Conservation (phyloP, 2,113 vertebrate genomes). For the Mirounga angustirostris region DNA sequence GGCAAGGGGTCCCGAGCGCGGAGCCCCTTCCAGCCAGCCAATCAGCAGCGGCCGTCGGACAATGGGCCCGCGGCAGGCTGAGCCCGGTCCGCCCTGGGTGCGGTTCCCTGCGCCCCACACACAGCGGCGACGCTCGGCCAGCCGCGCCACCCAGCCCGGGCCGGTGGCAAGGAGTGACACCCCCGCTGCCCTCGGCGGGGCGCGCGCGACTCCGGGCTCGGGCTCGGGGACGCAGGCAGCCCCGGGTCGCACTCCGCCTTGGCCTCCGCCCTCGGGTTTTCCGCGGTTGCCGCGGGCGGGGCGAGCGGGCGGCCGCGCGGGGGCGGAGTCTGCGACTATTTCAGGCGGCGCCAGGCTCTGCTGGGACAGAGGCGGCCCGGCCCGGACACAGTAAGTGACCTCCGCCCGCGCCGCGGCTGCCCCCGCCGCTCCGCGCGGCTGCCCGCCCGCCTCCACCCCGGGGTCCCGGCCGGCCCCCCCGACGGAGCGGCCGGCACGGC, state of each 20-base stretch:
- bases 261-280: constrained; percentile 65
- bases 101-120: fast-evolving
- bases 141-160: neutral
- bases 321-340: constrained; percentile 54
- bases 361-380: neutral
- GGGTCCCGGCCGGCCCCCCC: neutral
- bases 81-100: fast-evolving
- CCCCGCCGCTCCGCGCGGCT: neutral
- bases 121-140: fast-evolving
- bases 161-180: neutral
- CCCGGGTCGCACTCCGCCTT: neutral
- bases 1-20: neutral
- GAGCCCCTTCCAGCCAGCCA: constrained; percentile 12
- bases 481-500: neutral
- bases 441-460: neutral
- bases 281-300: constrained; percentile 1
- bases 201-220: neutral
- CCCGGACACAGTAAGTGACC: constrained; percentile 66
- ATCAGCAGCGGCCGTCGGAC: constrained; percentile 53
- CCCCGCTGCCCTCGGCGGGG: neutral
- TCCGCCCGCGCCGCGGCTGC: neutral
- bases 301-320: neutral
- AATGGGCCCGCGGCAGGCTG: neutral
- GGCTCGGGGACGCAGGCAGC: neutral
- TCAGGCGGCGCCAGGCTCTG: neutral